Base-by-base conservation (phyloP, 2,797 vertebrate genomes). In the Notamacropus eugenii region DNA sequence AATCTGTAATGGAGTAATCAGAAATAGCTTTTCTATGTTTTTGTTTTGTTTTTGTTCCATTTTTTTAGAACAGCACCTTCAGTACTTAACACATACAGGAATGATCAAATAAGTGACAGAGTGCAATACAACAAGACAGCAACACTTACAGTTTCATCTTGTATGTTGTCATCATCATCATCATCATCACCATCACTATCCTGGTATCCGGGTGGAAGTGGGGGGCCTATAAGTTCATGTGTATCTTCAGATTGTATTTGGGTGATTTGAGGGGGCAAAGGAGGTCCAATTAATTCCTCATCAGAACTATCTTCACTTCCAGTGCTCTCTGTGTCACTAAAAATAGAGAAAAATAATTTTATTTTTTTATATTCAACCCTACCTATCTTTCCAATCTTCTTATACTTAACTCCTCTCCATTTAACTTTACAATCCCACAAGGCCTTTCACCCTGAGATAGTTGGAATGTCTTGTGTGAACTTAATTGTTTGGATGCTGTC, bases 241-340 rank as follows among this genome's bases (percentile, higher is more conserved):
- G 94, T 90, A 46, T 98, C 98, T 8, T 97, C 97, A 93, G 91
- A 93, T 57, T 94, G 56, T 31, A 96, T 93, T 92, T 95, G 67
- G 27, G 31, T 62, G 90, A 94, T 93, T 91, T 97, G 98, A 29
- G 97, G 95, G 9, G 99, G 99, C 40, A 97, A 50, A 0, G 99
- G 99, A 92, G 99, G 99, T 28, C 99, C 99, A 93, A 99, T 98
- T 52, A 98, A 93, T 4, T 99, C 99, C 12, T 99, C 99, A 95
- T 98, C 98, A 3, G 99, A 99, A 95, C 98, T 99, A 1, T 98
- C 99, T 87, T 98, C 98, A 95, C 98, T 99, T 95, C 95, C 98
- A 96, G 97, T 98, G 91, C 82, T 92, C 19, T 92, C 95, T 59
- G 93, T 90, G 5, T 93, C 97, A 93, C 98, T 99, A 96, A 92